Evolutionary conservation across 2,888 invertebrate species (phyloP).

Genomic region (Dyspetes luteomarginatus): DNA sequence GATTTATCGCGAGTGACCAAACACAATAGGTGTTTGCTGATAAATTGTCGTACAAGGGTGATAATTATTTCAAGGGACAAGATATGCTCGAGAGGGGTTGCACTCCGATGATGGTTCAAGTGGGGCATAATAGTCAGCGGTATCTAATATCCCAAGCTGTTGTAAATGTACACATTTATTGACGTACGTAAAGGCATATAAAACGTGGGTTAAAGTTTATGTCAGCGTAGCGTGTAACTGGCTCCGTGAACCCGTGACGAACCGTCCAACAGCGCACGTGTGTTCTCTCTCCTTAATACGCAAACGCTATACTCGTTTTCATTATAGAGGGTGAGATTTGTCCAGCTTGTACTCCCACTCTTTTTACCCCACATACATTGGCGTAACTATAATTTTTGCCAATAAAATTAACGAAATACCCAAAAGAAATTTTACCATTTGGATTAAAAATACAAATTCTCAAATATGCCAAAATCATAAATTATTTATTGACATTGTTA

Average conservation of each 20-base stretch:
- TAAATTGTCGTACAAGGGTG: conserved; percentile 48
- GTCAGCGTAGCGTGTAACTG: conserved; percentile 74
- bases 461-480: too few relatives aligned
- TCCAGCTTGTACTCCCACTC: conserved; percentile 46
- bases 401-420: neutral
- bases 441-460: too few relatives aligned
- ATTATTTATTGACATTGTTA: too few relatives aligned
- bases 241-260: conserved; percentile 76
- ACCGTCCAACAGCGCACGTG: conserved; percentile 70
- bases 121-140: conserved; percentile 62
- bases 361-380: conserved; percentile 68
- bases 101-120: conserved; percentile 48
- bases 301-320: conserved; percentile 14
- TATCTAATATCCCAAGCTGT: conserved; percentile 72
- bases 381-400: conserved; percentile 58
- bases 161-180: conserved; percentile 65
- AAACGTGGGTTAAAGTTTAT: conserved; percentile 76
- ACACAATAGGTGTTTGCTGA: conserved; percentile 56
- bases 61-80: conserved; percentile 58
- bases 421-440: neutral
- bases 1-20: conserved; percentile 18
- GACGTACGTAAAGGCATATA: conserved; percentile 60
- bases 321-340: conserved; percentile 62
- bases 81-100: conserved; percentile 30
- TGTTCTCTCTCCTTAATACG: conserved; percentile 69